Evolutionary conservation across 2,113 vertebrate species (phyloP), one percentile per base, ranked within the genome.

Genomic region (Pseudorasbora parva): DNA sequence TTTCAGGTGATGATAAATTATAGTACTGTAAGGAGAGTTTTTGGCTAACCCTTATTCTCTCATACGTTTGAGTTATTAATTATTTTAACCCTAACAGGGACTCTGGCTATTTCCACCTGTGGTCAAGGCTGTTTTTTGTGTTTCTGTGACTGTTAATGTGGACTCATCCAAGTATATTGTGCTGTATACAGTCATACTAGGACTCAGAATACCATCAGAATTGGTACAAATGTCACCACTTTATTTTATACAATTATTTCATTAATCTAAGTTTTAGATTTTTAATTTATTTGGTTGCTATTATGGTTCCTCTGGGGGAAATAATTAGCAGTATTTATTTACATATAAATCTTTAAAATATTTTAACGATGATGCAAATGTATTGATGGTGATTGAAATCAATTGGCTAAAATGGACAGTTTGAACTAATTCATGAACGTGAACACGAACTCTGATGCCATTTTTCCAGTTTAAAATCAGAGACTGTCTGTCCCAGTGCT

Each of bases 141-240:
- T 64, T 8, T 84, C 60, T 84, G 73, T 83, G 82, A 51, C 45
- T 49, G 17, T 78, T 6, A 71, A 21, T 72, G 51, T 84, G 23
- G 27, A 49, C 21, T 41, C 43, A 45, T 78, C 56, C 12, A 74
- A 60, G 41, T 78, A 72, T 66, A 30, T 49, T 71, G 68, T 41
- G 54, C 45, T 77, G 54, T 82, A 72, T 23, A 45, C 5, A 62
- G 37, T 82, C 11, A 73, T 75, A 57, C 33, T 19, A 66, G 56
- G 68, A 69, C 81, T 83, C 41, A 64, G 72, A 83, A 56, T 62
- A 62, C 59, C 2, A 11, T 47, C 30, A 33, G 9, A 27, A 68
- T 57, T 54, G 17, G 51, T 54, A 54, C 17, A 54, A 19, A 54
- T 21, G 51, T 8, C 19, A 7, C 33, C 33, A 2, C 4, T 33